Evolutionary conservation across 2,113 vertebrate species (phyloP).

Genomic region (Ornithorhynchus anatinus): DNA sequence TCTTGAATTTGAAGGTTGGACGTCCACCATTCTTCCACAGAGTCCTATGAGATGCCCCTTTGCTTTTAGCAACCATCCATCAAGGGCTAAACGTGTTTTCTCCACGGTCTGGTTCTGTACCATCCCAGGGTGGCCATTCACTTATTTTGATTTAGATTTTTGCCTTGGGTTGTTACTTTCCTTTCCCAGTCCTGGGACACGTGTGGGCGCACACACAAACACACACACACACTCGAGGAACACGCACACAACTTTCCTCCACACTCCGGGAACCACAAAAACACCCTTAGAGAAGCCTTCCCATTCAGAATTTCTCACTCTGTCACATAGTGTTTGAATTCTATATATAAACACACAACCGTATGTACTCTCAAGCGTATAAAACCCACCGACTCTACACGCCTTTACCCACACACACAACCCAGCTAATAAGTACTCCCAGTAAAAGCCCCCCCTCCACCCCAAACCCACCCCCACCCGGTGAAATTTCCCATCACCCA

Average conservation of each 20-base stretch:
- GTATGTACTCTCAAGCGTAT: not conserved
- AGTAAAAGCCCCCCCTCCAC: not conserved
- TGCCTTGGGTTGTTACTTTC: no score
- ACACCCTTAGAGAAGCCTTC: not conserved
- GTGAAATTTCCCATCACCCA: no score
- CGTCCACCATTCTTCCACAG: constrained; percentile 18
- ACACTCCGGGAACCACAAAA: constrained; percentile 6
- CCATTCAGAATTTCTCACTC: not conserved
- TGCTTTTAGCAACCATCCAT: not conserved
- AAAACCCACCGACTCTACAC: not conserved
- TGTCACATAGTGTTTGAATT: no score
- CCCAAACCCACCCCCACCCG: not conserved
- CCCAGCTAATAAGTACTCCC: not conserved
- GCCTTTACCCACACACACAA: not conserved
- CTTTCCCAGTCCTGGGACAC: no score
- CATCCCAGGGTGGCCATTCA: not conserved
- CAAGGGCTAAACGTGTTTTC: no score
- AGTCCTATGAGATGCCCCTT: not conserved
- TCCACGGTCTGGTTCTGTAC: not conserved
- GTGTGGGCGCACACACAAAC: no score
- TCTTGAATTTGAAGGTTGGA: constrained; percentile 34
- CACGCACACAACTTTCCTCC: no score
- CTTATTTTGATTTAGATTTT: not conserved
- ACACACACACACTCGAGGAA: no score
- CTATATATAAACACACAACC: no score